Evolutionary conservation across 2,888 invertebrate species (phyloP).

Genomic region (Craniophora ligustri): DNA sequence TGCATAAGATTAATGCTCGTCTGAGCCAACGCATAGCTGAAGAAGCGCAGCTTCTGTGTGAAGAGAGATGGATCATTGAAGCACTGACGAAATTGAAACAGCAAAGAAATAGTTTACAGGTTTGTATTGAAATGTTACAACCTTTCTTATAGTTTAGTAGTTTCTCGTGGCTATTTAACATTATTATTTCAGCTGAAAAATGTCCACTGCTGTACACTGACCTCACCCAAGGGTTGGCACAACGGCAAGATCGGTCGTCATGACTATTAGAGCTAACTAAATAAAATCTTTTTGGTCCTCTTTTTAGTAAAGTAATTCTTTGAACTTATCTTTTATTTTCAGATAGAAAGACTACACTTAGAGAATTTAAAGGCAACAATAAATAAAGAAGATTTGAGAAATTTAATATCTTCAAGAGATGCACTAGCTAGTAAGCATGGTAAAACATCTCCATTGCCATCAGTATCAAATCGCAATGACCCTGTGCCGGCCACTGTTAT

Average conservation of each 20-base stretch:
- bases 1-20: slow-evolving; percentile 37
- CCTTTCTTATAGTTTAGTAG: not conserved
- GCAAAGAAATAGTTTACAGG: slow-evolving; percentile 77
- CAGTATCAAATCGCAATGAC: not conserved
- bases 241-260: too few species aligned
- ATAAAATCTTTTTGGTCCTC: too few species aligned
- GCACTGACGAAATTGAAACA: slow-evolving; percentile 69
- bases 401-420: not conserved
- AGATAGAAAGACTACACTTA: slow-evolving; percentile 79
- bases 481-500: too few species aligned
- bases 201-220: too few species aligned
- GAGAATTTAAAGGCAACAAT: slow-evolving; percentile 65
- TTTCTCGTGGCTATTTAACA: too few species aligned
- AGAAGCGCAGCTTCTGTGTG: slow-evolving; percentile 74
- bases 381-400: slow-evolving; percentile 2
- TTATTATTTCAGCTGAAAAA: too few species aligned
- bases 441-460: not conserved
- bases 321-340: slow-evolving; percentile 30
- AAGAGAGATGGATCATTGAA: slow-evolving; percentile 76
- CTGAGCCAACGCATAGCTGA: slow-evolving; percentile 64
- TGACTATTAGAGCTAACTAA: too few species aligned
- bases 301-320: not conserved
- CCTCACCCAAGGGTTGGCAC: too few species aligned
- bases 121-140: slow-evolving; percentile 1
- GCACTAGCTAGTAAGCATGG: not conserved